Conservation (phyloP, 2,113 vertebrate species). For the Epinephelus lanceolatus region DNA sequence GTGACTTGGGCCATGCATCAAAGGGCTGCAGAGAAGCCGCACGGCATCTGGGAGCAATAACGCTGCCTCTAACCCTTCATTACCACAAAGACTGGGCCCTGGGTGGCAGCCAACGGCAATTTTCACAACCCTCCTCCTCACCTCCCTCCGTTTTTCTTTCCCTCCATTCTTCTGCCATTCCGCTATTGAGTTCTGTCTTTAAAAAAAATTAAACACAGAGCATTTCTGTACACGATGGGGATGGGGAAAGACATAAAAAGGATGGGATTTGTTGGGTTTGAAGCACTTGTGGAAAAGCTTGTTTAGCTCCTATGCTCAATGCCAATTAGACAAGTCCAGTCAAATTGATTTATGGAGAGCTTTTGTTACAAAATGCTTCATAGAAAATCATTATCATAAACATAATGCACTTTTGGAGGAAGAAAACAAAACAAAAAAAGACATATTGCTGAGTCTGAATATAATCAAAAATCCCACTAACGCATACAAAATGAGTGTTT, state of each 20-base stretch:
- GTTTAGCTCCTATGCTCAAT: not conserved
- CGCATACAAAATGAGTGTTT: constrained; percentile 9
- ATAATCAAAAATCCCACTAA: constrained; percentile 5
- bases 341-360: not conserved
- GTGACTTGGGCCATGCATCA: constrained; percentile 85
- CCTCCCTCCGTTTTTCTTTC: constrained; percentile 76
- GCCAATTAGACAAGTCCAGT: not conserved
- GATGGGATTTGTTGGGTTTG: constrained; percentile 5
- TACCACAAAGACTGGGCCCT: constrained; percentile 87
- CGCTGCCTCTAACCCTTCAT: constrained; percentile 86
- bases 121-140: constrained; percentile 82
- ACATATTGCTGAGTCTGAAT: not conserved
- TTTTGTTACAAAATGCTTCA: not conserved
- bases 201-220: constrained; percentile 30
- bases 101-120: constrained; percentile 85
- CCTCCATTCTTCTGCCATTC: constrained; percentile 74
- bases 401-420: not conserved
- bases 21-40: constrained; percentile 81
- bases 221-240: constrained; percentile 35
- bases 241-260: constrained; percentile 29
- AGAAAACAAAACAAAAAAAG: not conserved
- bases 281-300: constrained; percentile 23
- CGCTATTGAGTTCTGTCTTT: constrained; percentile 63
- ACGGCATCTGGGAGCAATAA: constrained; percentile 90
- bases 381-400: not conserved